Conservation (phyloP, 2,888 invertebrate genomes). For the Acholoe squamosa region DNA sequence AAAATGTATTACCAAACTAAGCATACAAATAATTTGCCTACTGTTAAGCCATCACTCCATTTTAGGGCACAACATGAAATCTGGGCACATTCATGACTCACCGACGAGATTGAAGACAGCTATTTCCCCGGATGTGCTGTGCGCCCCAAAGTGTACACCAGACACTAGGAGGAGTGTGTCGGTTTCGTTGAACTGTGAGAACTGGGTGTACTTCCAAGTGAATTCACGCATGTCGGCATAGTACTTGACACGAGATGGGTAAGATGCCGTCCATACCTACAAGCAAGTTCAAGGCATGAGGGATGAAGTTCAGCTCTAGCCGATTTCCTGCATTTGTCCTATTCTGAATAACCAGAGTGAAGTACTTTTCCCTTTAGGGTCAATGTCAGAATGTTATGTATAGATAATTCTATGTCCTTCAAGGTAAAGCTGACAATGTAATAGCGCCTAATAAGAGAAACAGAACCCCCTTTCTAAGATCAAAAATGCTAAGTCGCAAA, state of each 20-base stretch:
- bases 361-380: too few species aligned
- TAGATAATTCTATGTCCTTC: too few species aligned
- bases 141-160: conserved; percentile 91
- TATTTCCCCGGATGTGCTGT: conserved; percentile 92
- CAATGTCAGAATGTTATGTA: too few species aligned
- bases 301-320: not conserved
- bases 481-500: too few species aligned
- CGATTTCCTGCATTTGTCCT: too few species aligned
- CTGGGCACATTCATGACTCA: conserved; percentile 75
- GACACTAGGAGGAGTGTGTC: conserved; percentile 92
- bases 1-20: too few species aligned
- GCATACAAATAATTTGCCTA: too few species aligned
- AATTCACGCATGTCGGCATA: conserved; percentile 91
- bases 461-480: too few species aligned
- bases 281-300: too few species aligned
- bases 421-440: too few species aligned
- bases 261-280: conserved; percentile 90
- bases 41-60: not conserved
- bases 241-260: conserved; percentile 87
- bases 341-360: too few species aligned
- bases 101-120: conserved; percentile 91
- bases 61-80: not conserved
- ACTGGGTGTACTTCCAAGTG: conserved; percentile 94
- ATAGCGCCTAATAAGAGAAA: too few species aligned
- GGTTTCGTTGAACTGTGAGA: conserved; percentile 92